Percentiles rank a stretch among this genome's conserved stretches.
Conservation (phyloP, 2,113 vertebrate species). For the Hypanus sabinus region DNA sequence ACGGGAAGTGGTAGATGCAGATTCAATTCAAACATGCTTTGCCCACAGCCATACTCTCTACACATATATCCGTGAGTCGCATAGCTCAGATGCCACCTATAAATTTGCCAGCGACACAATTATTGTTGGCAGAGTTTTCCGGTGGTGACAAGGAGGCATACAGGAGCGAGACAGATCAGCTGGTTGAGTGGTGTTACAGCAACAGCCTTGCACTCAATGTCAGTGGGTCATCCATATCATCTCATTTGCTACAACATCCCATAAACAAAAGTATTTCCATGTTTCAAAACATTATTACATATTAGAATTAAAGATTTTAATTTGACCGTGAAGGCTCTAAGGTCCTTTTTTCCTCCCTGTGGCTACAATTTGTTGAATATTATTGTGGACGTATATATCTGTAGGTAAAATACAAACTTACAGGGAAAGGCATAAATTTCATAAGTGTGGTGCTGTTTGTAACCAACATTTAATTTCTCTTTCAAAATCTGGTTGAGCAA, state of each 20-base stretch:
- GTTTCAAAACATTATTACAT: not conserved
- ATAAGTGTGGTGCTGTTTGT: constrained; percentile 18
- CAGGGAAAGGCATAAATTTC: not conserved
- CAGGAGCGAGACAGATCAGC: too few relatives aligned
- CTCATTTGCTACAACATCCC: not conserved
- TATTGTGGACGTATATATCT: not conserved
- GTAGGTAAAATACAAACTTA: not conserved
- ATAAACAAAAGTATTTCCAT: not conserved
- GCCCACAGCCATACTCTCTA: not conserved
- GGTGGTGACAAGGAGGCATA: too few relatives aligned
- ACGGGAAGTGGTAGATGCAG: too few relatives aligned
- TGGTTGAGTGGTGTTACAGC: too few relatives aligned
- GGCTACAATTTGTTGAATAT: not conserved
- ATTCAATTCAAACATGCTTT: too few relatives aligned
- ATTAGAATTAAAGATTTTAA: not conserved
- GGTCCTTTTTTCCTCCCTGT: not conserved
- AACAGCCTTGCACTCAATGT: not conserved
- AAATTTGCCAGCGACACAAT: too few relatives aligned
- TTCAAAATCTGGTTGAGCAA: not conserved
- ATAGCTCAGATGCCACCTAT: too few relatives aligned
- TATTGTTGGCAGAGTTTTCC: too few relatives aligned
- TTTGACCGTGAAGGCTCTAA: not conserved
- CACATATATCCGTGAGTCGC: too few relatives aligned
- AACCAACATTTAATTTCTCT: constrained; percentile 23
- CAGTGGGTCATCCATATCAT: not conserved